Conservation (phyloP, 2,797 vertebrate genomes). For the Botia kubotai region DNA sequence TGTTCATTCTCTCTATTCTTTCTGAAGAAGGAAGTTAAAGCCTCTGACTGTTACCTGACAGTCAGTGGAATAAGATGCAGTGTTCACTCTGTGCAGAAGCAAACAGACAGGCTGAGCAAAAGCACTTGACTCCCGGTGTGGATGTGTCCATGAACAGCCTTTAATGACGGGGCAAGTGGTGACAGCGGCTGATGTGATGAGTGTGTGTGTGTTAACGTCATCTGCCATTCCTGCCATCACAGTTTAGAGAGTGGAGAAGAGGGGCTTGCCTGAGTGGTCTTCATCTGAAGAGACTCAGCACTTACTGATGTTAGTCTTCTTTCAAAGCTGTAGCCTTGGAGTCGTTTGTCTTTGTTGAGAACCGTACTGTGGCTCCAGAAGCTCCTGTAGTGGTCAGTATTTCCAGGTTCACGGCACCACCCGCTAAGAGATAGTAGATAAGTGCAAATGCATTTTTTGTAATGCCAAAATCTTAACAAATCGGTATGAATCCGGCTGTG, state of each 20-base stretch:
- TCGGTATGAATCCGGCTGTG: constrained; percentile 38
- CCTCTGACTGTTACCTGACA: constrained; percentile 42
- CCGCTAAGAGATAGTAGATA: constrained; percentile 30
- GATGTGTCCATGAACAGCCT: constrained; percentile 46
- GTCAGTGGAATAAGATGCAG: constrained; percentile 44
- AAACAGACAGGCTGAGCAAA: constrained; percentile 46
- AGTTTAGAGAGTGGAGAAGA: constrained; percentile 52
- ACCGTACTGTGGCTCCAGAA: constrained; percentile 41
- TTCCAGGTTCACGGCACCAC: background rate
- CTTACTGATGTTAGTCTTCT: constrained; percentile 66
- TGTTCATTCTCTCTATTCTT: constrained; percentile 24
- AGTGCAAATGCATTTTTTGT: constrained; percentile 37
- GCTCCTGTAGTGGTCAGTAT: constrained; percentile 12
- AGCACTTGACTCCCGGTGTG: constrained; percentile 52
- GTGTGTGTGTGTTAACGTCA: constrained; percentile 31
- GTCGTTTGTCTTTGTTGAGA: constrained; percentile 51
- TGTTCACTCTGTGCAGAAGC: constrained; percentile 21
- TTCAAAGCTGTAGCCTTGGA: constrained; percentile 45
- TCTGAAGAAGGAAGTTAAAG: constrained; percentile 50
- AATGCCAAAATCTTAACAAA: constrained; percentile 41
- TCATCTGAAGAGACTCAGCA: constrained; percentile 53
- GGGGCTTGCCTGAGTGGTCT: constrained; percentile 56
- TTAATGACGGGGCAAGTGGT: constrained; percentile 48
- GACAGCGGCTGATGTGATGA: constrained; percentile 39
- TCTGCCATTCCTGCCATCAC: constrained; percentile 42